Evolutionary conservation across 2,888 invertebrate species (phyloP).

Genomic region (Tromatobia lineatoria): DNA sequence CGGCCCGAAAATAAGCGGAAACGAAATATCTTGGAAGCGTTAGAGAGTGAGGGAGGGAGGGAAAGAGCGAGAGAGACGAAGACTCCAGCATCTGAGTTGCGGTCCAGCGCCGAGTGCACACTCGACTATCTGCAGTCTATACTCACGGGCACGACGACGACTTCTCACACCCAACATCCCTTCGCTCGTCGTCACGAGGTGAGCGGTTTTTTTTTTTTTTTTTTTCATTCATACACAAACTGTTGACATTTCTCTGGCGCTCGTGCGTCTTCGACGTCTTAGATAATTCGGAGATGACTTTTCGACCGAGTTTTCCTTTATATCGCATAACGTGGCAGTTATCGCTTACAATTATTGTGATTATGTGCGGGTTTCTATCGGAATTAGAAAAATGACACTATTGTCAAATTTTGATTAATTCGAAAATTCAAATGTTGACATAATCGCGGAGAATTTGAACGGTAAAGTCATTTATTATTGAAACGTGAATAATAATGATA

Average conservation of each 20-base stretch:
- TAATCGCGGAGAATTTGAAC: neutral
- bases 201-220: slow-evolving; percentile 4
- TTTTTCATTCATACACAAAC: neutral
- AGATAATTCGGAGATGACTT: neutral
- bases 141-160: slow-evolving; percentile 18
- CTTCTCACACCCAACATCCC: slow-evolving; percentile 12
- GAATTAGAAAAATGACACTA: too few relatives aligned
- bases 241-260: neutral
- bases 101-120: slow-evolving; percentile 30
- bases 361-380: too few relatives aligned
- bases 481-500: neutral
- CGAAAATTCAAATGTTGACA: neutral
- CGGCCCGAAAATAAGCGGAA: neutral
- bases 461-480: neutral
- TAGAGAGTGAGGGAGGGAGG: neutral
- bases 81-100: neutral
- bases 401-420: neutral
- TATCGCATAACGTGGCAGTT: neutral
- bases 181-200: slow-evolving; percentile 24
- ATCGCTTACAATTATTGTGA: too few relatives aligned
- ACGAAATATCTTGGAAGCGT: neutral
- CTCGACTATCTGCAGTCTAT: slow-evolving; percentile 12
- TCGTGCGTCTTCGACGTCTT: neutral
- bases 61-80: neutral
- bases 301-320: neutral